phyloP scores from a whole-genome alignment of 2,797 vertebrate species.

The Distichodus sexfasciatus region DNA sequence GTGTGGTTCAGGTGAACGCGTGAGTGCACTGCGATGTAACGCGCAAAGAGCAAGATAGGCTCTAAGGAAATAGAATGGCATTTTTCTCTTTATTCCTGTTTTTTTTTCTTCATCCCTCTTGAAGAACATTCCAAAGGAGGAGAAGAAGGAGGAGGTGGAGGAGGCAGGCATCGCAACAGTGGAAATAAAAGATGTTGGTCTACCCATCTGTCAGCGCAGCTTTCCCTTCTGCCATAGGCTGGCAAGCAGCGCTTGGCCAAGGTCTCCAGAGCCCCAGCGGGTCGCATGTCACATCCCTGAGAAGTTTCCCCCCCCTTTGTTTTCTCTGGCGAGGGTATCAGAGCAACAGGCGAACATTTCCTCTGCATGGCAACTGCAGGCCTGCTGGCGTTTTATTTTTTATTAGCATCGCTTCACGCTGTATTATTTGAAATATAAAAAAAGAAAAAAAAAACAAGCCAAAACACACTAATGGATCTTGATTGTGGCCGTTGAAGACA shows the following conservation, averaged over 20 bases:
- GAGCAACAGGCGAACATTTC: not conserved
- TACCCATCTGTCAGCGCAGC: slow-evolving; percentile 72
- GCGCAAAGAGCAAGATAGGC: too few relatives aligned
- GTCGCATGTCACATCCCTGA: not conserved
- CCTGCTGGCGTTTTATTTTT: not conserved
- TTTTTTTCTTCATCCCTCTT: not conserved
- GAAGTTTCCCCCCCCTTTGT: not conserved
- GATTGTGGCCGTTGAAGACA: too few relatives aligned
- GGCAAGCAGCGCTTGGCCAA: slow-evolving; percentile 63
- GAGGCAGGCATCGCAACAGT: slow-evolving; percentile 57
- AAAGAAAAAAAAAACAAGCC: not conserved
- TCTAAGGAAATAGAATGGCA: not conserved
- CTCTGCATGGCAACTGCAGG: not conserved
- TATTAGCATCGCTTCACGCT: not conserved
- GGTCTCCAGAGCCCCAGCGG: slow-evolving; percentile 46
- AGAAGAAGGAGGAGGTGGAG: not conserved
- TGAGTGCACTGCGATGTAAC: not conserved
- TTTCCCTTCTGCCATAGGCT: slow-evolving; percentile 70
- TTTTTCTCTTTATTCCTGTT: slow-evolving; percentile 52
- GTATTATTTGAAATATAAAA: not conserved
- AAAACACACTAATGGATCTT: too few relatives aligned
- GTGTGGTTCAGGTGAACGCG: not conserved
- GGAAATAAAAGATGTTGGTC: slow-evolving; percentile 66
- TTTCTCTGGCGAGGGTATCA: not conserved
- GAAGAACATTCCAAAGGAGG: not conserved